Base-by-base conservation (phyloP, 1,140 invertebrate genomes). In the Coenobita brevimanus region DNA sequence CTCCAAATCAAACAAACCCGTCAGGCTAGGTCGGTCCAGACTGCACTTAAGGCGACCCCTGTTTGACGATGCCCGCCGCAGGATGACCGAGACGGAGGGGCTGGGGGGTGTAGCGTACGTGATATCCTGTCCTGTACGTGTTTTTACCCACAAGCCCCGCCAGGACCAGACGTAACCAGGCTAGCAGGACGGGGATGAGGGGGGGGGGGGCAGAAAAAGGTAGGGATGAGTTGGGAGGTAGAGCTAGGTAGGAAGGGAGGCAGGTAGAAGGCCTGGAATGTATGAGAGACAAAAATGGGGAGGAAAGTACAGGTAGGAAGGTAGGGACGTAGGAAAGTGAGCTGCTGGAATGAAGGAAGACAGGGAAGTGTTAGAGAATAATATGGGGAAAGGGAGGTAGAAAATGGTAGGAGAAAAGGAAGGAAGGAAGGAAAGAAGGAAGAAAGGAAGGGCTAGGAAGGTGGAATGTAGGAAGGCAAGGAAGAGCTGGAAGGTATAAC, bases 311-410 rank as follows among this genome's bases (percentile, higher is more conserved):
- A 38, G 41, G 73, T 13, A 46, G 41, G 27, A 13, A n/a, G 41
- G 73, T 13, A 46, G 41, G n/a, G 41, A 24, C 2, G 73, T 36
- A 24, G n/a, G 38, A 10, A 17, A 38, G 27, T 38, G 73, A 27
- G 27, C 10, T 36, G 73, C 33, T 27, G 41, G 73, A 76, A 38
- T 36, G 73, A 76, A 38, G 41, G 73, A 76, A 38, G 41, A 38
- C 33, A 38, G 41, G 73, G 41, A 38, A 76, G 73, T 36, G 73
- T 36, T 27, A 76, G 73, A 76, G 73, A 76, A 38, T 36, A 38
- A 76, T 27, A 71, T 10, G 27, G 67, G 27, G 67, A 71, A 27
- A 71, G 67, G 27, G 67, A 71, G 67, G 27, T 10, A 71, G 67
- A 71, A 27, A 71, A 30, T 10, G 67, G 27, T 10, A 71, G 67